Base-by-base conservation (phyloP, 2,797 vertebrate genomes). In the Tokudaia tokunoshimensis region DNA sequence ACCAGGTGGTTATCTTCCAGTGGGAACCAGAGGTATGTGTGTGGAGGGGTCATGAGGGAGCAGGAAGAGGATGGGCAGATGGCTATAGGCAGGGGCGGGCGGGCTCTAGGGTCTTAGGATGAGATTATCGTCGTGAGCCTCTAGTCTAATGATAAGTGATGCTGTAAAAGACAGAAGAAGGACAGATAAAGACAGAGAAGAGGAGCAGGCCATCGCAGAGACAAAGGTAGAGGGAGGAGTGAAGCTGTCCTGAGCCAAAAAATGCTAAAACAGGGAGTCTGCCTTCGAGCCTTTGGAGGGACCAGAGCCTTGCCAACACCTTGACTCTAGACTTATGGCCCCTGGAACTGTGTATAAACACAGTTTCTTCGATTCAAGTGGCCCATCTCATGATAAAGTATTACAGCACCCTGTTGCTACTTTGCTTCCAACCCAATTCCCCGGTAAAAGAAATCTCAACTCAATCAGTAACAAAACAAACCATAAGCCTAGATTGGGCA, bases 1-100 rank as follows among this genome's bases (percentile, higher is more conserved):
- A 99, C 97, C 99, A 99, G 97, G 99, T 99, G 96, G 99, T 99
- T 99, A 99, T 99, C 99, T 99, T 99, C 99, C 99, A 99, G 99
- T 99, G 99, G 98, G 99, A 99, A 97, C 99, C 99, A 89, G 99
- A 99, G 99, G 99, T 99, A 98, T 12, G 99, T 55, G 4, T 1
- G 47, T 10, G n/a, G 24, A 57, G 15, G 92, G 76, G 29, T 22
- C 57, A 20, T 0, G 37, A 20, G 52, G 52, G 67, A 75, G 15
- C 13, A 19, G 15, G 85, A 41, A 67, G 70, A 74, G n/a, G 50
- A 13, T 3, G 15, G 67, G 67, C 50, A 72, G 85, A 74, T 20
- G 81, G 70, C 24, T 82, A 59, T 34, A 22, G 41, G 76, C 7
- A 11, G 34, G 63, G 41, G 24, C 14, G n/a, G 50, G n/a, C n/a